phyloP scores from a whole-genome alignment of 2,113 vertebrate species.

The Synodontis membranacea region DNA sequence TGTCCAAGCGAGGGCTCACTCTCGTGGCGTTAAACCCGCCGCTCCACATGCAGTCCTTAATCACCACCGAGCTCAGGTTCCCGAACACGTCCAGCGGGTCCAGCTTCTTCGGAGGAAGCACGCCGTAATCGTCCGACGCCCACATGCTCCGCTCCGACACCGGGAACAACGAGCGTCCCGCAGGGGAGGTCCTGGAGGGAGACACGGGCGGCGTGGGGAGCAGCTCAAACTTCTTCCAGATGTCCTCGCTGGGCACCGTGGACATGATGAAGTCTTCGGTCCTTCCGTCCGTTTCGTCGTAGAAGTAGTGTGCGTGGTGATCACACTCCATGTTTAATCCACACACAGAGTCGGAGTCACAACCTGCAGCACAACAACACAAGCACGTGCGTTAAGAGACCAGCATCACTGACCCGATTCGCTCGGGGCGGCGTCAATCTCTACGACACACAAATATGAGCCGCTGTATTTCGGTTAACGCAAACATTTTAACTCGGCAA shows the following conservation, averaged over 20 bases:
- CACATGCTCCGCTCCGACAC: slow-evolving; percentile 74
- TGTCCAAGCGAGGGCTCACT: neutral
- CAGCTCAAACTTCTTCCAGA: slow-evolving; percentile 98
- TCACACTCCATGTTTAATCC: slow-evolving; percentile 82
- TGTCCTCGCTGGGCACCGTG: slow-evolving; percentile 91
- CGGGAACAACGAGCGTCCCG: slow-evolving; percentile 50
- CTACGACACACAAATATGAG: too few species aligned
- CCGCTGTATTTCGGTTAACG: too few species aligned
- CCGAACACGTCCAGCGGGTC: slow-evolving; percentile 76
- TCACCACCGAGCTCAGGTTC: slow-evolving; percentile 87
- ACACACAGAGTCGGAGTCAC: slow-evolving; percentile 24
- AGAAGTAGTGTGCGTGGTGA: slow-evolving; percentile 86
- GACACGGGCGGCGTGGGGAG: slow-evolving; percentile 87
- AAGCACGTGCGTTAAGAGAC: neutral
- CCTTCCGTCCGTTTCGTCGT: slow-evolving; percentile 81
- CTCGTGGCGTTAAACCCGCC: slow-evolving; percentile 79
- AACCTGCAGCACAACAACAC: slow-evolving; percentile 18
- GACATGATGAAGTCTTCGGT: slow-evolving; percentile 88
- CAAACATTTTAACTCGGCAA: too few species aligned
- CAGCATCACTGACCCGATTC: neutral
- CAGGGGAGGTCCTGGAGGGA: slow-evolving; percentile 72
- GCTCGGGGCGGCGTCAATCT: too few species aligned
- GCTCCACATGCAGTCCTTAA: slow-evolving; percentile 96
- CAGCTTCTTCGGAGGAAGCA: slow-evolving; percentile 63
- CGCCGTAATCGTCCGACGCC: slow-evolving; percentile 76